Evolutionary conservation across 92 coral and sea anemone genomes (phyloP), one percentile per base, ranked within the genome.

Genomic region (Actinernus sp.): DNA sequence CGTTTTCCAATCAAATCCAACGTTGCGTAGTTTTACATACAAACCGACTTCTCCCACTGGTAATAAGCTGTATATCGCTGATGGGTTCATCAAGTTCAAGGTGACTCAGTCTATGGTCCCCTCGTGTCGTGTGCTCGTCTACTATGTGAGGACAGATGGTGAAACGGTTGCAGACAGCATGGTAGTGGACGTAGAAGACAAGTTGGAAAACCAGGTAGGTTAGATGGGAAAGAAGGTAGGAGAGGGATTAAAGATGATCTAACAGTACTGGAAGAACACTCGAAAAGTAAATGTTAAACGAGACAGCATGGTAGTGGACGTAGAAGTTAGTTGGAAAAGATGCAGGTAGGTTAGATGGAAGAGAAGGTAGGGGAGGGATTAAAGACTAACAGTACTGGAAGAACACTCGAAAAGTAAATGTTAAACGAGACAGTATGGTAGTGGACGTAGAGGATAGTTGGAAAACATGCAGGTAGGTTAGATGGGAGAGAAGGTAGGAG

Each of bases 101-200:
- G 83, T 93, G n/a, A 90, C 91, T 4, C 98, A 86, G 48, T 57
- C 33, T 25, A 93, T 93, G 98, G 95, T 93, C 8, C 98, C 98
- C 0, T 82, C 88, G 9, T 81, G 93, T 46, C 83, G 91, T 21
- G 34, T 93, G 28, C 65, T 93, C 13, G 74, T 85, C 34, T 93
- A 75, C 61, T 73, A 90, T 58, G 79, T 93, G 27, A 73, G 91
- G 19, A 43, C 77, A 14, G 96, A 89, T 53, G 59, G 41, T 1
- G 98, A 93, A 51, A 86, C 89, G n/a, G 93, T 93, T 25, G 98
- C 93, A 1, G 98, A 90, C 41, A 90, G 80, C 64, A 61, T 85
- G 72, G 27, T 47, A 61, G 26, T 81, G 3, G 97, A 93, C 39
- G 58, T 86, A 1, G 97, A 90, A 16, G 96, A 82, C 73, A 82